phyloP scores from a whole-genome alignment of 92 coral and sea anemone species.

The Porites rus region DNA sequence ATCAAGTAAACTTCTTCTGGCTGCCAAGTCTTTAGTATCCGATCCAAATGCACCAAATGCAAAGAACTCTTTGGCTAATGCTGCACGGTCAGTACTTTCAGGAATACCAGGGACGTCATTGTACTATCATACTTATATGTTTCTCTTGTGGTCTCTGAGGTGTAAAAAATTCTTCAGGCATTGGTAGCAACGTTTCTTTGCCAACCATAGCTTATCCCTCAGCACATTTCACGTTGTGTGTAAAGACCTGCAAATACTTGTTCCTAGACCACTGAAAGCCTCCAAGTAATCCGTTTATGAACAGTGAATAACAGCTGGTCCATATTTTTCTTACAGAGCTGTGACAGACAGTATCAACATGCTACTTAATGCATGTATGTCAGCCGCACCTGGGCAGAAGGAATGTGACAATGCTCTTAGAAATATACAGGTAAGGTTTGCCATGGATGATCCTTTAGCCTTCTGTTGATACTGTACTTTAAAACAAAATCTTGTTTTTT shows the following conservation, averaged over 20 bases:
- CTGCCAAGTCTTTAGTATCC: conserved; percentile 97
- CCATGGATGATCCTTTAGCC: background rate
- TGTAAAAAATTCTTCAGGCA: too few relatives aligned
- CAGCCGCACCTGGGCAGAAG: conserved; percentile 99
- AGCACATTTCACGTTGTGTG: too few relatives aligned
- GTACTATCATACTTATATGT: too few relatives aligned
- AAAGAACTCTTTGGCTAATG: conserved; percentile 93
- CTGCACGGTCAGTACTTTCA: conserved; percentile 84
- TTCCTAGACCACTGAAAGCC: background rate
- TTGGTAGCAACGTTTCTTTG: too few relatives aligned
- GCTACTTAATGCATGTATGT: conserved; percentile 96
- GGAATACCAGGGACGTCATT: background rate
- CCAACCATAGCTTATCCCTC: too few relatives aligned
- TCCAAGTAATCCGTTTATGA: background rate
- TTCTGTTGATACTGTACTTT: background rate
- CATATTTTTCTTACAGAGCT: conserved; percentile 64
- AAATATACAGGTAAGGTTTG: conserved; percentile 85
- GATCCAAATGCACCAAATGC: conserved; percentile 99
- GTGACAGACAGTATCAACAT: conserved; percentile 98
- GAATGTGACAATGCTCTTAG: conserved; percentile 97
- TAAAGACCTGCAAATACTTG: background rate
- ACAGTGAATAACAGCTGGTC: background rate
- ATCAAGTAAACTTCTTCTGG: conserved; percentile 95
- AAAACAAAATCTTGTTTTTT: too few relatives aligned
- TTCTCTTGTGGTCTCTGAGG: too few relatives aligned